Conservation (phyloP, 2,113 vertebrate genomes). For the Pseudopodoces humilis region DNA sequence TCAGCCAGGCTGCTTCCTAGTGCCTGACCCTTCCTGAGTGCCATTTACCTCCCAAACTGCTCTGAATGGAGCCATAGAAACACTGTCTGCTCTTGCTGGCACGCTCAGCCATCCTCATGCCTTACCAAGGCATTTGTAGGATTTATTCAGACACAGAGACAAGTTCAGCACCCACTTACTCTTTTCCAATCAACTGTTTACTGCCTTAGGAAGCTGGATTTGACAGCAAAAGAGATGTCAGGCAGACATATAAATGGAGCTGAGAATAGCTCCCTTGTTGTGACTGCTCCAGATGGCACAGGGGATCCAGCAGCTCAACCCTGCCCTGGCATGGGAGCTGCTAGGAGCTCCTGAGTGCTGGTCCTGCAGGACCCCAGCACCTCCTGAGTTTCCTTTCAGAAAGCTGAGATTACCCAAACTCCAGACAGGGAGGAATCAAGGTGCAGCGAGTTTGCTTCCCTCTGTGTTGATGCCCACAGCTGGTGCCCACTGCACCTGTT, state of each 20-base stretch:
- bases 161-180: constrained; percentile 48
- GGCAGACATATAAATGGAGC: neutral
- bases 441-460: neutral
- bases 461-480: neutral
- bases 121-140: neutral
- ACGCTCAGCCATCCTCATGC: neutral
- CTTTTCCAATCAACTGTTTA: constrained; percentile 52
- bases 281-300: constrained; percentile 15
- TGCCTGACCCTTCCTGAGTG: neutral
- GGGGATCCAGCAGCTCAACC: neutral
- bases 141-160: neutral
- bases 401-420: neutral
- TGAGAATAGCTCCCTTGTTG: constrained; percentile 34
- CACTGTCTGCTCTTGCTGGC: neutral
- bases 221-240: constrained; percentile 45
- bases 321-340: fast-evolving
- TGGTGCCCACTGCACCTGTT: fast-evolving
- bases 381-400: neutral
- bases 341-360: neutral
- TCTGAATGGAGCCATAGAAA: neutral
- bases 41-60: neutral
- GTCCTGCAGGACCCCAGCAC: neutral
- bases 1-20: neutral
- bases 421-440: neutral
- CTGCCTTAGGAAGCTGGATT: constrained; percentile 27